Evolutionary conservation across 2,888 invertebrate species (phyloP).

Genomic region (Oeneis ivallda): DNA sequence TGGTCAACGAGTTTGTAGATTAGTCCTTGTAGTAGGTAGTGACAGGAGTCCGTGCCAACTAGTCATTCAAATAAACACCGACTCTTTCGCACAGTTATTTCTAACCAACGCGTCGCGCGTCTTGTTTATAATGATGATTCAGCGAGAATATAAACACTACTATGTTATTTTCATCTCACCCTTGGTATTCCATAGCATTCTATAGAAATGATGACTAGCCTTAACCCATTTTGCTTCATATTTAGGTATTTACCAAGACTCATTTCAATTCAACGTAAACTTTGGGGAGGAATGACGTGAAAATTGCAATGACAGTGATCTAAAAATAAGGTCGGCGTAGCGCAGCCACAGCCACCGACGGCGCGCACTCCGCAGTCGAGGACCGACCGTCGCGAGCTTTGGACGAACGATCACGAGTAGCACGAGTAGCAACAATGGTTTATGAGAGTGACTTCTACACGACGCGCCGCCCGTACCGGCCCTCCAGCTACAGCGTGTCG

Average conservation of each 20-base stretch:
- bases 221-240: slow-evolving; percentile 70
- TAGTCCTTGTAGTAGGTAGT: slow-evolving; percentile 14
- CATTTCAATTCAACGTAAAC: slow-evolving; percentile 58
- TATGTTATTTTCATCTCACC: slow-evolving; percentile 48
- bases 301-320: slow-evolving; percentile 81
- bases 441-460: slow-evolving; percentile 96
- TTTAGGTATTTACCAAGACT: slow-evolving; percentile 39
- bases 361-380: slow-evolving; percentile 71
- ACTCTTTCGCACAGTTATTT: slow-evolving; percentile 33
- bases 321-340: slow-evolving; percentile 72
- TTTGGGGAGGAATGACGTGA: slow-evolving; percentile 66
- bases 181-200: slow-evolving; percentile 46
- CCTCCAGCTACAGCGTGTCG: slow-evolving; percentile 92
- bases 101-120: slow-evolving; percentile 17
- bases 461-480: slow-evolving; percentile 91
- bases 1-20: slow-evolving; percentile 8
- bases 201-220: slow-evolving; percentile 51
- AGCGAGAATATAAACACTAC: slow-evolving; percentile 28
- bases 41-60: slow-evolving; percentile 3
- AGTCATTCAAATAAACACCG: slow-evolving; percentile 30
- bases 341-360: slow-evolving; percentile 46
- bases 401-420: slow-evolving; percentile 73
- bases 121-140: slow-evolving; percentile 38
- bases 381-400: slow-evolving; percentile 74
- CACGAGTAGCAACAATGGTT: slow-evolving; percentile 85